Base-by-base conservation (phyloP, 2,888 invertebrate genomes). In the Macropis europaea region DNA sequence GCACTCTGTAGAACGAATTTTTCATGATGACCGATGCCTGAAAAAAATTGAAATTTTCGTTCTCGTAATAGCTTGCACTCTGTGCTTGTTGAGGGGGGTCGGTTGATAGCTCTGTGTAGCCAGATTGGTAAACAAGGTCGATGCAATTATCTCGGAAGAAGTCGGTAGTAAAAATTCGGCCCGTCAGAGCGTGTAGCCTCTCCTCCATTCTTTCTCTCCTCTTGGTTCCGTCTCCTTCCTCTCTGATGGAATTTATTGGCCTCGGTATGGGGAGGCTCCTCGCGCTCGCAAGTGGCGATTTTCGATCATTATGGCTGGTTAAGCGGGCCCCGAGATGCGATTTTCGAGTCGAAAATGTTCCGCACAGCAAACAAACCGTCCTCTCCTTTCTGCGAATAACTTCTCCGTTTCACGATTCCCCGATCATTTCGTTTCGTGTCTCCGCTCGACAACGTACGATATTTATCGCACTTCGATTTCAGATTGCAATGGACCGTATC, bases 241-340 rank as follows among this genome's bases (percentile, higher is more conserved):
- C 32, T 24, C 30, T 40, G 53, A 53, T 24, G 62, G 57, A 61
- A 67, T 76, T 78, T 79, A 79, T 67, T 62, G 50, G 63, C 66
- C 9, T 24, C 19, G 7, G 67, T 42, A 63, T 6, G 50, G 68
- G 57, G 45, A 69, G 62, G 48, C 43, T 45, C 24, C 30, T 61
- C 68, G 62, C 62, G 69, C 50, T 62, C 43, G 45, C 70, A 79
- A 79, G 69, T 70, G 62, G 64, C 76, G 79, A 79, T 79, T 79
- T 79, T 79, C 79, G 73, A 70, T 73, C 80, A 73, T 79, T 73
- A 73, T 24, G 54, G 40, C 24, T 48, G 62, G 30, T 68, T 79
- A 78, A 78, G 73, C 62, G 69, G 79, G 59, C 40, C 61, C 43
- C 43, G 76, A 19, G 56, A 30, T 47, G 48, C 54, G 69, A 70